A percentile compares a stretch with the other conserved stretches of the same genome.
Conservation (phyloP, 2,888 invertebrate genomes). For the Latrodectus hesperus region DNA sequence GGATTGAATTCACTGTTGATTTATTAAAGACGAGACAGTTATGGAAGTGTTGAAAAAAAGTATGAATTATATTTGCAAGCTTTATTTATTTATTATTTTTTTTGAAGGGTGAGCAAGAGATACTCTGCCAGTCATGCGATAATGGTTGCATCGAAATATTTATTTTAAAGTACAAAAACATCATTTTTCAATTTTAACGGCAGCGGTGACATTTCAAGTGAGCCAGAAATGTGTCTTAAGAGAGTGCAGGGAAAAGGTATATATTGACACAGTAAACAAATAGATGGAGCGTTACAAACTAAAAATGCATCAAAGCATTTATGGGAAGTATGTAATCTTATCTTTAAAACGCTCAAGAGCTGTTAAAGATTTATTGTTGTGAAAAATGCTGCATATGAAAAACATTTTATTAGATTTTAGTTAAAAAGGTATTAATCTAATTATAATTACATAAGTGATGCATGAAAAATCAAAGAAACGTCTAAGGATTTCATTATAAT, state of each 20-base stretch:
- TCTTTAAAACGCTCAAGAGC: no score
- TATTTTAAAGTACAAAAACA: constrained; percentile 14
- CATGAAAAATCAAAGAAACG: no score
- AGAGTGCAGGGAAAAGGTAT: constrained; percentile 3
- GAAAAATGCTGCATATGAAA: no score
- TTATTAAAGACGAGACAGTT: constrained; percentile 39
- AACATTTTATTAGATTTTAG: no score
- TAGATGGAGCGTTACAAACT: not conserved
- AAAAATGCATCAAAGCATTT: not conserved
- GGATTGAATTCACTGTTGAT: constrained; percentile 50
- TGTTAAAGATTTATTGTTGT: no score
- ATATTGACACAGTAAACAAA: constrained; percentile 1
- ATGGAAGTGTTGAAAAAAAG: constrained; percentile 16
- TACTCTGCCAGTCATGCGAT: constrained; percentile 28
- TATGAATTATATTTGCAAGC: not conserved
- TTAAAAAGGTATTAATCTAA: no score
- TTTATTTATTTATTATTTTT: constrained; percentile 23
- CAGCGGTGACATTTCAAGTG: constrained; percentile 24
- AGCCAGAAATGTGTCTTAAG: constrained; percentile 3
- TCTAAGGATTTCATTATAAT: no score
- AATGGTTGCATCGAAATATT: constrained; percentile 47
- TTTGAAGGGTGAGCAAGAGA: not conserved
- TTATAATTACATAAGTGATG: no score
- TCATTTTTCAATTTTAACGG: constrained; percentile 21
- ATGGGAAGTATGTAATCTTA: no score